Evolutionary conservation across 2,797 vertebrate genomes (phyloP).

Genomic region (Etheostoma perlongum): DNA sequence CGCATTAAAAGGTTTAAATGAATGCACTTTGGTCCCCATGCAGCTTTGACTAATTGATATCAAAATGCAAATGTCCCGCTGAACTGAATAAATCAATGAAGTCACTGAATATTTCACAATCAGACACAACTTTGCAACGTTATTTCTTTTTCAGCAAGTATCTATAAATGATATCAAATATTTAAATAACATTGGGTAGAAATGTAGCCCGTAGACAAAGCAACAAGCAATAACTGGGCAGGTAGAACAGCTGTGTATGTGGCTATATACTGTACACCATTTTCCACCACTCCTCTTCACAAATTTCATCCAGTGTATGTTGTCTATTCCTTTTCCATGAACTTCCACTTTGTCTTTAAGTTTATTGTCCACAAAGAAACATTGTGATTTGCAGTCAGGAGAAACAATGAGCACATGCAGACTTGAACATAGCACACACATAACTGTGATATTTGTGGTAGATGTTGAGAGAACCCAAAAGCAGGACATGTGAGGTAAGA

Average conservation of each 20-base stretch:
- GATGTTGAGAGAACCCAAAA: neutral
- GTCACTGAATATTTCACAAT: neutral
- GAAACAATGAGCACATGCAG: neutral
- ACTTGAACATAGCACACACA: neutral
- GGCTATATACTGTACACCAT: too few relatives aligned
- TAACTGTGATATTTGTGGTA: neutral
- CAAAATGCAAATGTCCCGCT: neutral
- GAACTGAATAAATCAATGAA: too few relatives aligned
- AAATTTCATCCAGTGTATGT: neutral
- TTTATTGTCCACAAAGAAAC: neutral
- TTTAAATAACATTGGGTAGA: too few relatives aligned
- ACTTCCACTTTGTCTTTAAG: neutral
- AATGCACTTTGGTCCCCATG: neutral
- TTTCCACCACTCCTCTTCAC: neutral
- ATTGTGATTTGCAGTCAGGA: too few relatives aligned
- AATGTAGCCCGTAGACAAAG: too few relatives aligned
- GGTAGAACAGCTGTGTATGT: too few relatives aligned
- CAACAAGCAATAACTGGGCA: too few relatives aligned
- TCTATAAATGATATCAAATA: too few relatives aligned
- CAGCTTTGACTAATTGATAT: neutral
- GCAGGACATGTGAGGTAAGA: too few relatives aligned
- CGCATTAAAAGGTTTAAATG: neutral
- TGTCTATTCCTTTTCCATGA: neutral
- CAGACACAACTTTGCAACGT: neutral
- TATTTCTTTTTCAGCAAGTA: too few relatives aligned